phyloP scores from a whole-genome alignment of 2,888 invertebrate species.

The Dichetophora obliterata region DNA sequence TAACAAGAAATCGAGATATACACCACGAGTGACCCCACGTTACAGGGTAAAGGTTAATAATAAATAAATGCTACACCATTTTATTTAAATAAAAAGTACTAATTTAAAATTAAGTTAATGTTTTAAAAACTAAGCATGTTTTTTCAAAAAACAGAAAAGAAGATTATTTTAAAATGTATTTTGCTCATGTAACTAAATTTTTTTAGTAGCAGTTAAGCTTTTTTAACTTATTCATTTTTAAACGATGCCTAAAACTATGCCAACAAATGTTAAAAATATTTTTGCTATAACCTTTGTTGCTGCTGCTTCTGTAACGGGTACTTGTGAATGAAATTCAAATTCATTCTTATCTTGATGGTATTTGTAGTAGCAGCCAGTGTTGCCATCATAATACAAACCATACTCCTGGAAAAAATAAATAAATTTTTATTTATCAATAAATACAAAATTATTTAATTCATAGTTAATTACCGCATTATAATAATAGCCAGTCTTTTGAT shows the following conservation, averaged over 20 bases:
- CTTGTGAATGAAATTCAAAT: slow-evolving; percentile 86
- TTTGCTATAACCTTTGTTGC: slow-evolving; percentile 53
- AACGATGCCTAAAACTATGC: background rate
- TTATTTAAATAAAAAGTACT: no score
- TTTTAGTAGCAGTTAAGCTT: no score
- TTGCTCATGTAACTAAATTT: no score
- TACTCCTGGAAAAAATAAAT: slow-evolving; percentile 75
- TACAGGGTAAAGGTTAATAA: no score
- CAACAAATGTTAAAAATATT: background rate
- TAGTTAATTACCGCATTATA: slow-evolving; percentile 81
- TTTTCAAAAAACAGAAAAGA: no score
- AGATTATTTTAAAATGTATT: no score
- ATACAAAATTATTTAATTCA: background rate
- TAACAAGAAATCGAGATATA: no score
- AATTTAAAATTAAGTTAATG: no score
- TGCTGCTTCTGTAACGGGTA: slow-evolving; percentile 68
- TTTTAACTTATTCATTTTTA: no score
- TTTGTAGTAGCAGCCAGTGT: slow-evolving; percentile 85
- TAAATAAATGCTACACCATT: no score
- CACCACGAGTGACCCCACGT: no score
- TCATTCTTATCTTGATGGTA: slow-evolving; percentile 82
- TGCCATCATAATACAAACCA: slow-evolving; percentile 90
- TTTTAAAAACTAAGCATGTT: no score
- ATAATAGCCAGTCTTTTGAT: slow-evolving; percentile 89
- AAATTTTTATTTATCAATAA: background rate